These are phyloP conservation scores for Porites lutea DNA, from an alignment of 64 coral and sea anemone genomes.

Conservation along the genomic window DNA sequence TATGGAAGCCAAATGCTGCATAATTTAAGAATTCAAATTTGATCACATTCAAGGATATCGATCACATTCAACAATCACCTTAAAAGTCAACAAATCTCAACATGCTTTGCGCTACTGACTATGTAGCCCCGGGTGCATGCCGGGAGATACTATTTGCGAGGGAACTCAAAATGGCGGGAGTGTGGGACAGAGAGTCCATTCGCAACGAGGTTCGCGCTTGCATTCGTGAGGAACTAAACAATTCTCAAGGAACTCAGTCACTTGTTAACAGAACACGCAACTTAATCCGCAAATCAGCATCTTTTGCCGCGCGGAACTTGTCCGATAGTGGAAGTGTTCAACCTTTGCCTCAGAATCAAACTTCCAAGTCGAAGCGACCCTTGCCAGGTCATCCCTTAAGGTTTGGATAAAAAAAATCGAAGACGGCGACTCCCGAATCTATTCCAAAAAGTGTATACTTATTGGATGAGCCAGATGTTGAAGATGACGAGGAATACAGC, in stretches of 20 bases:
- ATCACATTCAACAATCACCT: slow-evolving; percentile 25
- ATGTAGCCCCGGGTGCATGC: slow-evolving; percentile 13
- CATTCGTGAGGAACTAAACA: slow-evolving; percentile 64
- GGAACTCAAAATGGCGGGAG: slow-evolving; percentile 43
- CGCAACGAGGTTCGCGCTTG: slow-evolving; percentile 50
- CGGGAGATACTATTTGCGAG: not conserved
- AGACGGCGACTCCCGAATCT: slow-evolving; percentile 26
- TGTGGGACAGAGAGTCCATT: not conserved
- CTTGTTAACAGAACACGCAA: slow-evolving; percentile 50
- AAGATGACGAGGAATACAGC: slow-evolving; percentile 65
- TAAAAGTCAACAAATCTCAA: slow-evolving; percentile 37
- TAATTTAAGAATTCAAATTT: not conserved
- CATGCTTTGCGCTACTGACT: not conserved
- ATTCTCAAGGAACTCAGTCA: slow-evolving; percentile 34
- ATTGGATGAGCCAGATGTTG: slow-evolving; percentile 45
- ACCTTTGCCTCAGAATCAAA: too few relatives aligned
- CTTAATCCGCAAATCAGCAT: slow-evolving; percentile 45
- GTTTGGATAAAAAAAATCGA: slow-evolving; percentile 46
- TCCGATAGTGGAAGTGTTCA: not conserved
- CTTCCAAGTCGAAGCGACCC: slow-evolving; percentile 33
- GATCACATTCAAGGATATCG: slow-evolving; percentile 21
- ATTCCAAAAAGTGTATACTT: slow-evolving; percentile 68
- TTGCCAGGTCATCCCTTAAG: slow-evolving; percentile 51
- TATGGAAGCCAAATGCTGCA: too few relatives aligned
- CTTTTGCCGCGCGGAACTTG: slow-evolving; percentile 59